Base-by-base conservation (phyloP, 2,888 invertebrate species). In the Rhaphigaster nebulosa region DNA sequence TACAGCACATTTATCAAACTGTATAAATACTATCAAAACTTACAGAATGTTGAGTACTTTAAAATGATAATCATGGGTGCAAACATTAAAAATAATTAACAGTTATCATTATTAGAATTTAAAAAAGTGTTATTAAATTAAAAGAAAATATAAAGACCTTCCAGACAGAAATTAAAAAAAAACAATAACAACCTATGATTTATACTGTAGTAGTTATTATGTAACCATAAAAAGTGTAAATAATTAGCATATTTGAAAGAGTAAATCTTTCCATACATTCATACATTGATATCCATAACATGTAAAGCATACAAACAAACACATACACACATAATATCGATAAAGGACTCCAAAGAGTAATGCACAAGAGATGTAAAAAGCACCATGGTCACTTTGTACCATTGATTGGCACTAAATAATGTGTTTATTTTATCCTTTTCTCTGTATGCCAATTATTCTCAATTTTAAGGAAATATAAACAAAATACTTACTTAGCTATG, bases 351-450 rank as follows among this genome's bases (percentile, higher is more conserved):
- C 15, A 34, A 70, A 70, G 20, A 70, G 34, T 34, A 70, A 70
- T 70, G 70, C 34, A 34, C 70, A 34, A 34, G 34, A 8, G 70
- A 70, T 70, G 34, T 70, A 70, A 70, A 34, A 70, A 70, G 70
- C 70, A 70, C 70, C 70, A 70, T 70, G 70, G 70, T 70, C 70
- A 20, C 34, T 20, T 26, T 70, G 70, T 70, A 34, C 70, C 70
- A 70, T 29, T 34, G 23, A 70, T 70, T 70, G 70, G 70, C 70
- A 70, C 70, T 70, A 29, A 70, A 15, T 6, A 70, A 18, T 20
- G 1, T 70, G 70, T 70, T 70, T 2, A 20, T 70, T 70, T 20
- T 70, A 70, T 70, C 20, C 20, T 70, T 70, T 70, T 70, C 6
- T 70, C 34, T 34, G 6, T 65, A 23, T 3, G 26, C n/a, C 26